Evolutionary conservation across 2,797 vertebrate genomes (phyloP), one percentile per base, ranked within the genome.

Genomic region (Sciurus carolinensis): DNA sequence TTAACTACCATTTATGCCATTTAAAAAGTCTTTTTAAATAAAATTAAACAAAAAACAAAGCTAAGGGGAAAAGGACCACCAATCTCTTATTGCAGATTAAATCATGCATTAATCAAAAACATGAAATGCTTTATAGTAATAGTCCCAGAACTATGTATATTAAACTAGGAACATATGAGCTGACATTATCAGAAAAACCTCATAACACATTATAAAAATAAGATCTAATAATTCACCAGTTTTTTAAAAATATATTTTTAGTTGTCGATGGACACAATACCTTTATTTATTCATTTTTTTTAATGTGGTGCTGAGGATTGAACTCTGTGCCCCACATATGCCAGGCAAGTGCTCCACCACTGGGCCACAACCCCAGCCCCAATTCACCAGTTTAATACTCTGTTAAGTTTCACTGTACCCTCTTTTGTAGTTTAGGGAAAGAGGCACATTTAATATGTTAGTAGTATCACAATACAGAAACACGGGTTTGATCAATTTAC

Each of bases 21-120:
- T 97, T 96, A 86, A 97, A 97, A 98, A 95, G 80, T 62, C 50
- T 94, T 17, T 69, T 96, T 26, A 97, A 97, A 92, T 81, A 97
- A 93, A 96, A 92, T 83, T 92, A 73, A 86, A 87, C 72, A 71
- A 95, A 96, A 96, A 83, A 76, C 39, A 94, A 88, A 95, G 57
- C 59, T 84, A 76, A 90, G 57, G 24, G 84, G 89, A 90, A 89
- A 18, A 92, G 54, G 66, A 93, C 36, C 36, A 95, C 93, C 26
- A 84, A 86, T 91, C 91, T 15, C 47, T 84, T 97, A 44, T 26
- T 89, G 39, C 88, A 95, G 87, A 97, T 95, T 76, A 97, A 90
- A 97, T 97, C 66, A 95, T 24, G 87, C 52, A 93, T 36, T 62
- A 89, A 97, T 94, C 83, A 81, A 33, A 97, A 93, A 95, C 64